These are phyloP conservation scores for Drosophila insularis DNA, from an alignment of 1,140 invertebrate genomes.

Conservation along the genomic window DNA sequence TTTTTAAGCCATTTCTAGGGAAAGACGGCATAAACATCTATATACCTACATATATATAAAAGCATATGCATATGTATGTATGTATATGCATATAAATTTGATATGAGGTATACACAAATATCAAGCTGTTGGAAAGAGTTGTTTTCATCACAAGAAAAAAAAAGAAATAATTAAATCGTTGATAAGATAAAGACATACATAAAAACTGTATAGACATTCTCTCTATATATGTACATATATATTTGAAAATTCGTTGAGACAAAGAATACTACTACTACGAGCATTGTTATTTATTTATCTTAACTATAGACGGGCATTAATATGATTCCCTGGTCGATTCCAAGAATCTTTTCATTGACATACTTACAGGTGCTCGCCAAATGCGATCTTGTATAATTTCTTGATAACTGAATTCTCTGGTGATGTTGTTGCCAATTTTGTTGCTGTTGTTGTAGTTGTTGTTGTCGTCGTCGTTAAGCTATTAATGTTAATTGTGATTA, in stretches of 20 bases:
- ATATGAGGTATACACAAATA: not conserved
- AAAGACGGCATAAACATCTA: not conserved
- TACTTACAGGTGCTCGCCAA: slow-evolving; percentile 1
- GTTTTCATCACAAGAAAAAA: slow-evolving; percentile 3
- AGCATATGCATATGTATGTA: not conserved
- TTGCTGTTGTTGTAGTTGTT: not conserved
- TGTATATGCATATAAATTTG: too few species aligned
- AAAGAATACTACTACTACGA: slow-evolving; percentile 4
- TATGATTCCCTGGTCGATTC: not conserved
- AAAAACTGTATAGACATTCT: slow-evolving; percentile 5
- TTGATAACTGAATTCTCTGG: slow-evolving; percentile 2
- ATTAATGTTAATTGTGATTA: slow-evolving; percentile 6
- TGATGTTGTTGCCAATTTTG: not conserved
- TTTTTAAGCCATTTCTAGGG: slow-evolving; percentile 9
- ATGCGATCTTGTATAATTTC: not conserved
- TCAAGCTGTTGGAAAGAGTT: not conserved
- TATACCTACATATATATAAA: not conserved
- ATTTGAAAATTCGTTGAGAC: not conserved
- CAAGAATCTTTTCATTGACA: not conserved
- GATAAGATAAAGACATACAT: slow-evolving; percentile 6
- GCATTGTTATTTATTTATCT: not conserved
- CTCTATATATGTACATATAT: not conserved
- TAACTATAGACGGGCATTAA: not conserved
- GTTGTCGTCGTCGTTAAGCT: not conserved
- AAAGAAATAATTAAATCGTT: not conserved